Conservation (phyloP, 2,888 invertebrate species). For the Drosophila leonis region DNA sequence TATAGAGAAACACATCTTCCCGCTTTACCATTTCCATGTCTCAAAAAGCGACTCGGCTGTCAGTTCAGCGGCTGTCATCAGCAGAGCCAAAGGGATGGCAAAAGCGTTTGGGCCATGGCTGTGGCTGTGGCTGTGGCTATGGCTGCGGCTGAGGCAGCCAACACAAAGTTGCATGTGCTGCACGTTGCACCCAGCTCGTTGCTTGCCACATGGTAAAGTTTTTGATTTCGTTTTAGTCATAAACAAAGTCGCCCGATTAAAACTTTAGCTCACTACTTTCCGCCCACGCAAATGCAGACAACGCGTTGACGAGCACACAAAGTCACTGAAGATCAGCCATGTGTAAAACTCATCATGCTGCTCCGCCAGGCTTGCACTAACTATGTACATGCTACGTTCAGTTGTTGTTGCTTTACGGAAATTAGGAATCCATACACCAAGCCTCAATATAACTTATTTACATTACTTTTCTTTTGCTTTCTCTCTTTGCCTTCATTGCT, state of each 20-base stretch:
- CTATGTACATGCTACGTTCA: constrained; percentile 28
- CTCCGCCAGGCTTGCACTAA: constrained; percentile 50
- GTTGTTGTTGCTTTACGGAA: constrained; percentile 18
- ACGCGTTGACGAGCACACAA: constrained; percentile 35
- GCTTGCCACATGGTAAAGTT: constrained; percentile 63
- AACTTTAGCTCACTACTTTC: constrained; percentile 50
- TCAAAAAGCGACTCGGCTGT: constrained; percentile 32
- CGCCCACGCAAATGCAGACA: constrained; percentile 49
- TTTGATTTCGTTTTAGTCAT: constrained; percentile 67
- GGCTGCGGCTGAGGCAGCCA: constrained; percentile 5
- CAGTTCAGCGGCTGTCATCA: constrained; percentile 48
- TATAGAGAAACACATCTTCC: constrained; percentile 12
- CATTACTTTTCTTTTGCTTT: constrained; percentile 9
- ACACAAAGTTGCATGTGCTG: constrained; percentile 62
- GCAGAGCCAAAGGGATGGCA: constrained; percentile 28
- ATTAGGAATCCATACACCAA: constrained; percentile 16
- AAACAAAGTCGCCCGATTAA: constrained; percentile 65
- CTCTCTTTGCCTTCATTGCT: constrained; percentile 5
- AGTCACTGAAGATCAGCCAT: constrained; percentile 54
- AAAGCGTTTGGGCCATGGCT: background rate
- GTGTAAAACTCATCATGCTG: constrained; percentile 61
- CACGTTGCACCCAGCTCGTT: constrained; percentile 51
- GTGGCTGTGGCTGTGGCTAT: background rate
- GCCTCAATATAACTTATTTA: constrained; percentile 34
- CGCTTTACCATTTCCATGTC: constrained; percentile 22